These are phyloP conservation scores for Hypomecis atomaria DNA, from an alignment of 2,888 invertebrate species.

Conservation along the genomic window DNA sequence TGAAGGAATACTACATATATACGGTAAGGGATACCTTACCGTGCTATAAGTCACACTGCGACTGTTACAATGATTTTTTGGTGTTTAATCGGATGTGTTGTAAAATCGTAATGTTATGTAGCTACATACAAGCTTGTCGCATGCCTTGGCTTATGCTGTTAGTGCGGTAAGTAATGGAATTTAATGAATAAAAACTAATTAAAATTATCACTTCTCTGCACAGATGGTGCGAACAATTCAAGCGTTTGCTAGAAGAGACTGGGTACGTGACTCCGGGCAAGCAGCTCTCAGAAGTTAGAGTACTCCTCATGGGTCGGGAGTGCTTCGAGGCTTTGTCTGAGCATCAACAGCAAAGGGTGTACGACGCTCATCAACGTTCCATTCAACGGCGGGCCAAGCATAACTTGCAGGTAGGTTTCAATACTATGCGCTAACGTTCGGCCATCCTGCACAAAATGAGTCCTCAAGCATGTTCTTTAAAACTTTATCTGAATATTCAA, in stretches of 20 bases:
- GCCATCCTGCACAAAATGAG: no score
- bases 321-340: constrained; percentile 96
- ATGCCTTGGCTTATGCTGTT: no score
- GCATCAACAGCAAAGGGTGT: constrained; percentile 95
- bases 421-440: background rate
- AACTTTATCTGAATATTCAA: background rate
- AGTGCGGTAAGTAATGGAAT: no score
- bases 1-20: no score
- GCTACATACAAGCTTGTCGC: no score
- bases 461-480: no score
- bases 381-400: constrained; percentile 95
- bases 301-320: constrained; percentile 96
- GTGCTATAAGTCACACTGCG: no score
- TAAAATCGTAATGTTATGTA: no score
- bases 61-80: no score
- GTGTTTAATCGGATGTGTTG: no score
- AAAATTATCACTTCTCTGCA: background rate
- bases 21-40: no score
- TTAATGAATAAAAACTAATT: no score
- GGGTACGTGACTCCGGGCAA: constrained; percentile 98
- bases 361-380: constrained; percentile 96
- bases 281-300: constrained; percentile 94
- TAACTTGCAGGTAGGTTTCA: constrained; percentile 89
- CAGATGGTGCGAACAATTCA: constrained; percentile 97
- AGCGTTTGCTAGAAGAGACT: constrained; percentile 95